Conservation (phyloP, 1,140 invertebrate species). For the Macrocentrus cingulum region DNA sequence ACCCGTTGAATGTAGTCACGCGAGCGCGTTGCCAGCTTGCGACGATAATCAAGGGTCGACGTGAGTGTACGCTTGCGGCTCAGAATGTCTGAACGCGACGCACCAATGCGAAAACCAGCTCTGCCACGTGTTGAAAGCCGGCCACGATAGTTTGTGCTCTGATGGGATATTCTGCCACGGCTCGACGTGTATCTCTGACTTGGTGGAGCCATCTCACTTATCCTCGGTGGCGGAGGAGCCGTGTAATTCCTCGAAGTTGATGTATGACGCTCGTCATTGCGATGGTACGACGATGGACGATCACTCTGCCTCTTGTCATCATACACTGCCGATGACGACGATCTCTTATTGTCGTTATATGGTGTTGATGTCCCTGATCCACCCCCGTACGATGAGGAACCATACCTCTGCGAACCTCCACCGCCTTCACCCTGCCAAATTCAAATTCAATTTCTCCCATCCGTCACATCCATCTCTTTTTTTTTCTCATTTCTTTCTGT, state of each 20-base stretch:
- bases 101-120: constrained; percentile 45
- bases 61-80: constrained; percentile 50
- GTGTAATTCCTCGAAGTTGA: constrained; percentile 50
- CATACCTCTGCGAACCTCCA: constrained; percentile 35
- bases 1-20: constrained; percentile 56
- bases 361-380: constrained; percentile 42
- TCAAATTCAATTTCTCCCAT: constrained; percentile 54
- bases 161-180: constrained; percentile 49
- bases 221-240: constrained; percentile 46
- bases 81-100: constrained; percentile 43
- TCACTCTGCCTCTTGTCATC: constrained; percentile 54
- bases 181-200: constrained; percentile 46
- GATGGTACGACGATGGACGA: constrained; percentile 51
- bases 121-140: constrained; percentile 48
- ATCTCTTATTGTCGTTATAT: constrained; percentile 53
- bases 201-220: constrained; percentile 49
- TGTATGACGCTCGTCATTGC: constrained; percentile 51
- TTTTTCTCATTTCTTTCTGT: constrained; percentile 30
- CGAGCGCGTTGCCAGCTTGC: constrained; percentile 53
- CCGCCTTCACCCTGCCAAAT: constrained; percentile 55
- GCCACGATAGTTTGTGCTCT: constrained; percentile 47
- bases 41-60: constrained; percentile 50
- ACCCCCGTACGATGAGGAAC: constrained; percentile 16
- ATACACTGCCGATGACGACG: constrained; percentile 47
- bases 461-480: constrained; percentile 34